phyloP scores from a whole-genome alignment of 2,888 invertebrate genomes.

The Megastigmus dorsalis region DNA sequence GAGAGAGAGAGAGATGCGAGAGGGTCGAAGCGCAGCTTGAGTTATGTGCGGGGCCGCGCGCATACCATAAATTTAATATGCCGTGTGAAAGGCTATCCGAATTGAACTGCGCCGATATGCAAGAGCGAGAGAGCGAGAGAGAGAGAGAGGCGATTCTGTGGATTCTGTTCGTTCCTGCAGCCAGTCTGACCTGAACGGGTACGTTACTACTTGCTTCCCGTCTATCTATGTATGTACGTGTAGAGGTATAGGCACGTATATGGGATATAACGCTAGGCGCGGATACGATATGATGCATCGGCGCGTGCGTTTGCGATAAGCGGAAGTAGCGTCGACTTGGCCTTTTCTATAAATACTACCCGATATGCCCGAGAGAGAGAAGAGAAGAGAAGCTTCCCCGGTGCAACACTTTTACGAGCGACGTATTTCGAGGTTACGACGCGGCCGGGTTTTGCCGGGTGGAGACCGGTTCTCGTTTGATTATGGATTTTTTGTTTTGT shows the following conservation, averaged over 20 bases:
- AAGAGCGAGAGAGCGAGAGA: background rate
- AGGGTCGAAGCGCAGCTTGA: slow-evolving; percentile 1
- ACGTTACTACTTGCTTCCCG: slow-evolving; percentile 20
- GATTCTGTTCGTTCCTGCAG: background rate
- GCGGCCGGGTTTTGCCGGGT: too few relatives aligned
- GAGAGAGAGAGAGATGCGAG: too few relatives aligned
- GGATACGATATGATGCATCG: slow-evolving; percentile 31
- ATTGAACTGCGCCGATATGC: slow-evolving; percentile 61
- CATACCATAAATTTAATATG: slow-evolving; percentile 72
- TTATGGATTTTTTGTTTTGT: too few relatives aligned
- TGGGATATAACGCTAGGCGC: too few relatives aligned
- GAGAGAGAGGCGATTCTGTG: slow-evolving; percentile 6
- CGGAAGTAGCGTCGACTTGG: background rate
- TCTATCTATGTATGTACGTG: too few relatives aligned
- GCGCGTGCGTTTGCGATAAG: background rate
- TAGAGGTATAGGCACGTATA: too few relatives aligned
- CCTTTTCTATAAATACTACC: too few relatives aligned
- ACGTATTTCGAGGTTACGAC: too few relatives aligned
- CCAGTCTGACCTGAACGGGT: background rate
- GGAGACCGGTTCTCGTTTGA: too few relatives aligned
- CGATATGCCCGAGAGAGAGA: too few relatives aligned
- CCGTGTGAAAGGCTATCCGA: slow-evolving; percentile 70
- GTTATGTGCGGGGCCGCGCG: slow-evolving; percentile 56
- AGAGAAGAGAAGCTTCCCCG: background rate
- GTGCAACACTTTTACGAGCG: too few relatives aligned